Conservation (phyloP, 2,797 vertebrate genomes). For the Epinephelus awoara region DNA sequence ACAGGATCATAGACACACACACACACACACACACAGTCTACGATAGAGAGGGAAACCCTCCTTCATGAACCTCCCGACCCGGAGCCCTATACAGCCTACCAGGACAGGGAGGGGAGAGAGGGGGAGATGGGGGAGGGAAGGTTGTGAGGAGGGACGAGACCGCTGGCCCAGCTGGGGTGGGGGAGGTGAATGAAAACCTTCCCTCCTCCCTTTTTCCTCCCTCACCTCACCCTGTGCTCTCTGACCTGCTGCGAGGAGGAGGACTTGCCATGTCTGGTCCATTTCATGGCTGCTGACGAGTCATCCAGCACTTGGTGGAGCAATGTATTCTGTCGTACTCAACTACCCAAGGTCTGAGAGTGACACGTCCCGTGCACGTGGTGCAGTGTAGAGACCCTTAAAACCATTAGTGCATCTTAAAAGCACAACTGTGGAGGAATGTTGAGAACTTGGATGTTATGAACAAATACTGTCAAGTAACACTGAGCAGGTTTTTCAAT, state of each 20-base stretch:
- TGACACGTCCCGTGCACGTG: neutral
- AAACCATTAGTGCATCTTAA: neutral
- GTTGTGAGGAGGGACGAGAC: slow-evolving; percentile 52
- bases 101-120: slow-evolving; percentile 47
- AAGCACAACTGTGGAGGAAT: neutral
- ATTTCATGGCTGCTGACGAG: slow-evolving; percentile 24
- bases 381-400: neutral
- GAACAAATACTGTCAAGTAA: neutral
- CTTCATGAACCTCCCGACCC: slow-evolving; percentile 81
- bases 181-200: slow-evolving; percentile 65
- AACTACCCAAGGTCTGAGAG: slow-evolving; percentile 3
- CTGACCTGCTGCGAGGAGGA: slow-evolving; percentile 69
- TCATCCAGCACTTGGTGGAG: neutral
- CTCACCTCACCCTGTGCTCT: slow-evolving; percentile 75
- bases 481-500: neutral
- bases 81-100: slow-evolving; percentile 46
- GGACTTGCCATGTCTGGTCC: slow-evolving; percentile 54
- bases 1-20: slow-evolving; percentile 25
- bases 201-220: slow-evolving; percentile 42
- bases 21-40: slow-evolving; percentile 27
- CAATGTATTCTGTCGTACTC: neutral
- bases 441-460: neutral
- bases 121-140: slow-evolving; percentile 53
- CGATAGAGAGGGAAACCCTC: slow-evolving; percentile 65
- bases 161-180: slow-evolving; percentile 76